A percentile compares a stretch with the other conserved stretches of the same genome.
phyloP scores from a whole-genome alignment of 2,797 vertebrate species.

The Otus scops region DNA sequence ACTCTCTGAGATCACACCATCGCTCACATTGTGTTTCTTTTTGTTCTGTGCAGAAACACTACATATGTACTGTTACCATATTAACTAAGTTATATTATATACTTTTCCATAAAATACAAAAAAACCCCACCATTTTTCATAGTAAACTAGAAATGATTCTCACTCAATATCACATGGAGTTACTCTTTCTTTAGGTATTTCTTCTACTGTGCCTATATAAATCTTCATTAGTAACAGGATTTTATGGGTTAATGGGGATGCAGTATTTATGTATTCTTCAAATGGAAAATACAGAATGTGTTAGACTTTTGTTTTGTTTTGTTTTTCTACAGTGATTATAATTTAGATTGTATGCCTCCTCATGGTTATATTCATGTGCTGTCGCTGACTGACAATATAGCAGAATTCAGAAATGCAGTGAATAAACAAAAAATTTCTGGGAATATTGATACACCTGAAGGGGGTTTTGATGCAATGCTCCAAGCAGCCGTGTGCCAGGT shows the following conservation, averaged over 20 bases:
- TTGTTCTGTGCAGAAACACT: background rate
- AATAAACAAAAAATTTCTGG: conserved; percentile 93
- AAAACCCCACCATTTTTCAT: background rate
- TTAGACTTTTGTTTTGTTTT: background rate
- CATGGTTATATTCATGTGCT: conserved; percentile 95
- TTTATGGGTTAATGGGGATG: background rate
- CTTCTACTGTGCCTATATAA: background rate
- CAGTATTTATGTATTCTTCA: background rate
- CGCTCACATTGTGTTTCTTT: background rate
- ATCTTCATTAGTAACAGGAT: background rate
- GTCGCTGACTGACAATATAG: conserved; percentile 90
- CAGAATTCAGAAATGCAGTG: conserved; percentile 90
- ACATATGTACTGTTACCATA: background rate
- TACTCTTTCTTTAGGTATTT: background rate
- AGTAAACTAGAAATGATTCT: background rate
- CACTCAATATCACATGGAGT: background rate
- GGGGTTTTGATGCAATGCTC: conserved; percentile 95
- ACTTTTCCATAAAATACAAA: background rate
- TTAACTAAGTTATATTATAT: background rate
- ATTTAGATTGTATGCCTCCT: conserved; percentile 90
- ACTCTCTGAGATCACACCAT: background rate
- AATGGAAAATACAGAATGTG: conserved; percentile 1
- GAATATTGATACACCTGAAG: conserved; percentile 97
- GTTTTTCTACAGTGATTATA: conserved; percentile 83
- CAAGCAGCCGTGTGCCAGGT: conserved; percentile 97